phyloP scores from a whole-genome alignment of 2,888 invertebrate genomes.

The Amitus sp. region DNA sequence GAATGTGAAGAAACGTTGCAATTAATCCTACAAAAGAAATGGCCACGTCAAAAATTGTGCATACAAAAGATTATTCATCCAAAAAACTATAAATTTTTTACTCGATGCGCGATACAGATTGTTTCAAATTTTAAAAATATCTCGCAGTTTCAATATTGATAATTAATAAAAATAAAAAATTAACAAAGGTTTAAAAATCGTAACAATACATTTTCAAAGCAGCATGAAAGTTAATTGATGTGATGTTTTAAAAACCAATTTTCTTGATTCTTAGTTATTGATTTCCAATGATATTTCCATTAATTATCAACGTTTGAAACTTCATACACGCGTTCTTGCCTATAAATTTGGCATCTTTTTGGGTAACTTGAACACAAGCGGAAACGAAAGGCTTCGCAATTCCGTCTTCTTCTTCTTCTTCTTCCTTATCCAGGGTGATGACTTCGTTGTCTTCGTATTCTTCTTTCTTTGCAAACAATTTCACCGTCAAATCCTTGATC shows the following conservation, averaged over 20 bases:
- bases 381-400: conserved; percentile 55
- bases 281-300: too few species aligned
- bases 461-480: conserved; percentile 62
- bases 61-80: background rate
- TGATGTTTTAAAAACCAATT: too few species aligned
- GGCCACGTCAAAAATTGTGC: background rate
- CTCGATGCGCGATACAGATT: too few species aligned
- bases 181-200: too few species aligned
- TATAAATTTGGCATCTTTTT: conserved; percentile 80
- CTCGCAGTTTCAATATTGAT: background rate
- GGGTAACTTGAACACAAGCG: conserved; percentile 62
- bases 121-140: background rate
- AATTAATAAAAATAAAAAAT: too few species aligned
- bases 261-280: too few species aligned
- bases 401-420: conserved; percentile 56
- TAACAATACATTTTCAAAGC: too few species aligned
- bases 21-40: conserved; percentile 76
- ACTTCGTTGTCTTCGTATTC: conserved; percentile 64
- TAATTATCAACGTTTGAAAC: background rate
- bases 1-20: conserved; percentile 90
- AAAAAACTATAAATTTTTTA: background rate
- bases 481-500: conserved; percentile 67
- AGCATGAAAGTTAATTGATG: too few species aligned
- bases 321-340: too few species aligned
- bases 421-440: conserved; percentile 66